phyloP scores from a whole-genome alignment of 30 jellyfish, hydroid and myxozoan species.

The Turritopsis dohrnii region DNA sequence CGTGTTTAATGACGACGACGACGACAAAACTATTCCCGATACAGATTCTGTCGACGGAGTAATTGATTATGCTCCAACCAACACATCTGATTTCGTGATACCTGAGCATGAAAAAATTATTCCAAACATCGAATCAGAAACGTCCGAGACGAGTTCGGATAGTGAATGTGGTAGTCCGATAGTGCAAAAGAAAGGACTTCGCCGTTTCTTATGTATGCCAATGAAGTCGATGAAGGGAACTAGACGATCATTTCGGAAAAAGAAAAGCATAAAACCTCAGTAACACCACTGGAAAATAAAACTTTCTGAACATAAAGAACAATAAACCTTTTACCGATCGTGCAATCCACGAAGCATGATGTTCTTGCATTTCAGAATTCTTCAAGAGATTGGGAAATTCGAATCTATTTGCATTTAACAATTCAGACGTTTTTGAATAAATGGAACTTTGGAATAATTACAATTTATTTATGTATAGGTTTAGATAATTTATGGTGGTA shows the following conservation, averaged over 20 bases:
- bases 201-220: constrained; percentile 39
- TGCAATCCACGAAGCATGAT: not conserved
- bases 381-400: not conserved
- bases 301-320: too few species aligned
- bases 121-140: not conserved
- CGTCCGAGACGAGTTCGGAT: constrained; percentile 7
- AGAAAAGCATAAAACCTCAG: not conserved
- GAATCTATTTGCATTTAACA: not conserved
- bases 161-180: constrained; percentile 28
- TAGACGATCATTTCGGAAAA: constrained; percentile 7
- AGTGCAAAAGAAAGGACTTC: constrained; percentile 31
- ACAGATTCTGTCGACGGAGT: not conserved
- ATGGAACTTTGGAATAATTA: not conserved
- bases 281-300: not conserved
- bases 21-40: not conserved
- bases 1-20: constrained; percentile 14
- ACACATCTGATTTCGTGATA: not conserved
- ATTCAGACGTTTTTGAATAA: not conserved
- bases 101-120: not conserved
- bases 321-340: not conserved
- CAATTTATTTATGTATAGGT: not conserved
- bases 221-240: constrained; percentile 20
- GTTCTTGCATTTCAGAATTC: not conserved
- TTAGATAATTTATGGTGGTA: not conserved
- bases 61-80: not conserved